Conservation (phyloP, 2,888 invertebrate species). For the Zelleria hepariella region DNA sequence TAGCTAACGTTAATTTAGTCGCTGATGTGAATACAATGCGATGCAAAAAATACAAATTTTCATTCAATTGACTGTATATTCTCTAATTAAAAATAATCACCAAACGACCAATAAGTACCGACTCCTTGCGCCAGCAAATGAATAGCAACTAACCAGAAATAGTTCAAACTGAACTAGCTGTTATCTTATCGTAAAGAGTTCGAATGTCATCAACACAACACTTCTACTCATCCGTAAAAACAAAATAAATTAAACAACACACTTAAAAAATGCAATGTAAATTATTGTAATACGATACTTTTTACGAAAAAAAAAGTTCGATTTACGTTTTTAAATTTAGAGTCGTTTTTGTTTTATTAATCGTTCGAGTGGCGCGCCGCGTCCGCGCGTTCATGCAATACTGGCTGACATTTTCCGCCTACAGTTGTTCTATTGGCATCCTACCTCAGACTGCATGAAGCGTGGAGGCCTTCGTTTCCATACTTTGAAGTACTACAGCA, state of each 20-base stretch:
- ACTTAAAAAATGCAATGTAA: not conserved
- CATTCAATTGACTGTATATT: not conserved
- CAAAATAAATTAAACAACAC: not conserved
- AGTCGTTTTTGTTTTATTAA: conserved; percentile 18
- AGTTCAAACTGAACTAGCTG: not conserved
- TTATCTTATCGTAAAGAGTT: not conserved
- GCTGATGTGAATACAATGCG: not conserved
- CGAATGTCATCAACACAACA: conserved; percentile 1
- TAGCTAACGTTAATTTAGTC: not conserved
- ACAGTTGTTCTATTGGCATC: conserved; percentile 20
- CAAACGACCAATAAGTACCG: not conserved
- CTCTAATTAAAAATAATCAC: not conserved
- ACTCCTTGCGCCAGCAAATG: not conserved
- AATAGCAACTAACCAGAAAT: not conserved
- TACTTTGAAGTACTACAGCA: not conserved
- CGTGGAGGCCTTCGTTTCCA: not conserved
- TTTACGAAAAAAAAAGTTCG: conserved; percentile 15
- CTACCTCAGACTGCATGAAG: conserved; percentile 10
- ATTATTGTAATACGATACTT: not conserved
- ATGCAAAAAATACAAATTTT: not conserved
- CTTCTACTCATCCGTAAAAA: no score
- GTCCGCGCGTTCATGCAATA: conserved; percentile 18
- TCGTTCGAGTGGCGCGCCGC: conserved; percentile 22
- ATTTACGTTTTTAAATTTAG: conserved; percentile 22
- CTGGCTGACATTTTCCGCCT: conserved; percentile 24